Base-by-base conservation (phyloP, 92 coral and sea anemone species). In the Phenganax subtilis region DNA sequence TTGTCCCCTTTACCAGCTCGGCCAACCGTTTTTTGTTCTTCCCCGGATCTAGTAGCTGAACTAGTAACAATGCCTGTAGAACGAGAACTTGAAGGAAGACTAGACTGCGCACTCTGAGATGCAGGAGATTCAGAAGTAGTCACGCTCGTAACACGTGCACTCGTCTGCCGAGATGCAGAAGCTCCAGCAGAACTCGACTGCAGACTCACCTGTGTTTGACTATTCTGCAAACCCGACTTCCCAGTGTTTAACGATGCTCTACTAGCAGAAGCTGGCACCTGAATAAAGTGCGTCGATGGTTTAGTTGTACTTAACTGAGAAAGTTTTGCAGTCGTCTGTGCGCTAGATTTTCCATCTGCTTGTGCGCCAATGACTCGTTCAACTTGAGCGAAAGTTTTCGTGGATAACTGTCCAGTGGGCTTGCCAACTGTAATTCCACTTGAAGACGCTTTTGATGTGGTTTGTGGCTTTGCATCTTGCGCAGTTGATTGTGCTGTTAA, bases 201-300 rank as follows among this genome's bases (percentile, higher is more conserved):
- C 73, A n/a, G 5, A n/a, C 54, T 30, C 53, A 68, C 73, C 11
- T 37, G 73, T 17, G 16, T 30, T 68, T 51, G 6, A 68, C 16
- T 28, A 28, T 68, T 68, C 16, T 29, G 73, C 73, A n/a, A 0
- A 37, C 52, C 47, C 47, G 73, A 68, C 47, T 68, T 68, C 5
- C 47, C 47, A 37, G 47, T 37, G 47, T 37, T 37, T 37, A 37
- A 5, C 47, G 47, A 37, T 37, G 47, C 47, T 37, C 47, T 37
- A 37, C 47, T 37, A 37, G 73, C 73, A 68, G 73, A 68, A 3
- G 73, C 73, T 7, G 73, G 73, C 16, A 68, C 73, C 47, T 68
- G 73, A 17, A 68, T 68, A 37, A 68, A 68, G 37, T 68, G 73
- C 73, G 73, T 68, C 44, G 73, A 12, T 68, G 73, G 73, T 68